Evolutionary conservation across 2,888 invertebrate species (phyloP).

Genomic region (Microplitis deprimator): DNA sequence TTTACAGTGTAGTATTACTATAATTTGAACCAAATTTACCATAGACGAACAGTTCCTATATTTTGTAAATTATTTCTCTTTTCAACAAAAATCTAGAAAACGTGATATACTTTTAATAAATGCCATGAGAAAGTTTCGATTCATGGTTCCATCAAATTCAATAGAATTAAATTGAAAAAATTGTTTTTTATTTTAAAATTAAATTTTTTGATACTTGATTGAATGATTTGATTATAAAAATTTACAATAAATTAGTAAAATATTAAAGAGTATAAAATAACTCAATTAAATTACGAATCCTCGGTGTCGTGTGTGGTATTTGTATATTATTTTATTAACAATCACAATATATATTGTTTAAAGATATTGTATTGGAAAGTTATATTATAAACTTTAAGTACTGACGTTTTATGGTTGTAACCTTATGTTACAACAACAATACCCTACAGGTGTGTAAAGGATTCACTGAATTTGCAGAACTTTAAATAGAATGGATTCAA

Average conservation of each 20-base stretch:
- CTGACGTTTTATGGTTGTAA: not conserved
- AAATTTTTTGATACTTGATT: too few species aligned
- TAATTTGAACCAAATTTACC: too few species aligned
- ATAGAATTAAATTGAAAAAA: too few species aligned
- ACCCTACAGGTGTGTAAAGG: not conserved
- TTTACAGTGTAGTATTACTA: too few species aligned
- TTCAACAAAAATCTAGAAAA: too few species aligned
- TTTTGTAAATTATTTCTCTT: too few species aligned
- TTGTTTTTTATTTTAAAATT: too few species aligned
- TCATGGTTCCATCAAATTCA: too few species aligned
- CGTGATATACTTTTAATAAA: too few species aligned
- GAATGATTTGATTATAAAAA: not conserved
- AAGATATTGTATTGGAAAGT: conserved; percentile 5
- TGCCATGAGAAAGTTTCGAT: too few species aligned
- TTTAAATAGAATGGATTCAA: not conserved
- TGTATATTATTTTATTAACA: not conserved
- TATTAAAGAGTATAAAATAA: not conserved
- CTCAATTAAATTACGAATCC: not conserved
- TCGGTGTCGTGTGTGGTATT: not conserved
- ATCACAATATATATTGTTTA: not conserved
- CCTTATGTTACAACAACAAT: not conserved
- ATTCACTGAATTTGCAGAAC: not conserved
- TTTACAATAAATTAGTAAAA: not conserved
- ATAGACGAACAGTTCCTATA: too few species aligned
- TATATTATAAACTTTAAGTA: conserved; percentile 18